Conservation (phyloP, 30 jellyfish, hydroid and myxozoan species). For the Turritopsis dohrnii region DNA sequence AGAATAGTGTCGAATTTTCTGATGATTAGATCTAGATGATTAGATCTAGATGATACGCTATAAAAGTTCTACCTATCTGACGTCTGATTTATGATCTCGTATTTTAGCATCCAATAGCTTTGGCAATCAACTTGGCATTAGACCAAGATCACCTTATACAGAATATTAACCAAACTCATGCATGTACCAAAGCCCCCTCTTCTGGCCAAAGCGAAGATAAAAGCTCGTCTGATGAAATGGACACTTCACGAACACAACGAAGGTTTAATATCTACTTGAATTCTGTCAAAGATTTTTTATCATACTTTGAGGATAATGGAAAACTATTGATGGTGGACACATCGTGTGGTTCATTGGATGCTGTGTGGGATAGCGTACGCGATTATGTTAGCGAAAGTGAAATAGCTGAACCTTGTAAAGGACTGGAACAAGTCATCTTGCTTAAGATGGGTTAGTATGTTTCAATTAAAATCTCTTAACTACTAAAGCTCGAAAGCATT, state of each 20-base stretch:
- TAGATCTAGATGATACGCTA: no score
- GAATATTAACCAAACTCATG: slow-evolving; percentile 77
- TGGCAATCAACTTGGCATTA: slow-evolving; percentile 69
- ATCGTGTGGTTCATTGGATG: slow-evolving; percentile 57
- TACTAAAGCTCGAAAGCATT: no score
- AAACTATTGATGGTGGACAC: slow-evolving; percentile 79
- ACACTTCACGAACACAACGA: slow-evolving; percentile 78
- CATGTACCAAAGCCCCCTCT: slow-evolving; percentile 54
- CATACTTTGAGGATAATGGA: slow-evolving; percentile 42
- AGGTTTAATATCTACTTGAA: slow-evolving; percentile 61
- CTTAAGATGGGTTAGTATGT: slow-evolving; percentile 62
- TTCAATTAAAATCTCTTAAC: no score
- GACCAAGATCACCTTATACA: slow-evolving; percentile 63
- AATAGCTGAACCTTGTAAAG: slow-evolving; percentile 43
- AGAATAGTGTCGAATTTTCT: no score
- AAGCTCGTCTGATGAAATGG: slow-evolving; percentile 83
- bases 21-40: no score
- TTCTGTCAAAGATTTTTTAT: slow-evolving; percentile 69
- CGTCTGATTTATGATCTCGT: neutral
- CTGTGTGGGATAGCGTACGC: slow-evolving; percentile 71
- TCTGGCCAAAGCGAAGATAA: slow-evolving; percentile 24
- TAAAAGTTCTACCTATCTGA: neutral
- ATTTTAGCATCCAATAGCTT: slow-evolving; percentile 68
- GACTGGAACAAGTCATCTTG: slow-evolving; percentile 48
- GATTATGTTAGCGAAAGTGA: slow-evolving; percentile 59